Evolutionary conservation across 2,888 invertebrate genomes (phyloP).

Genomic region (Arrhopalites spinosus): DNA sequence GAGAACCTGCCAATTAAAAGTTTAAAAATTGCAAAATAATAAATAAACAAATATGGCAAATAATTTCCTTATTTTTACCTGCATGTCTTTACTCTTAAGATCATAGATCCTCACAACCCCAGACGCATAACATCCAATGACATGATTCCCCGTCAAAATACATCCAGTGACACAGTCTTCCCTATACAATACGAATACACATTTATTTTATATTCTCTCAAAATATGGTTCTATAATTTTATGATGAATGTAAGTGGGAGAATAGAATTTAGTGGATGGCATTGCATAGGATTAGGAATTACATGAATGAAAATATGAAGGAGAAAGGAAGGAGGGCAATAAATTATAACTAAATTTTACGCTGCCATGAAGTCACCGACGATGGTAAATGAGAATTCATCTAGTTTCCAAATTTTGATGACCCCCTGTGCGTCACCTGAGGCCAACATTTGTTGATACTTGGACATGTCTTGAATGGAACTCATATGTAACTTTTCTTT

Average conservation of each 20-base stretch:
- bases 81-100: slow-evolving; percentile 41
- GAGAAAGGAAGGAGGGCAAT: neutral
- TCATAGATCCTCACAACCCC: slow-evolving; percentile 50
- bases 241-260: too few relatives aligned
- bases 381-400: slow-evolving; percentile 8
- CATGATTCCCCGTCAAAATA: slow-evolving; percentile 45
- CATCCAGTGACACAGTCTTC: slow-evolving; percentile 51
- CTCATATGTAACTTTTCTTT: slow-evolving; percentile 37
- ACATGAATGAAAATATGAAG: neutral
- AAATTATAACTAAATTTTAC: neutral
- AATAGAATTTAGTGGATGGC: too few relatives aligned
- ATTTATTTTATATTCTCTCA: too few relatives aligned
- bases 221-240: too few relatives aligned
- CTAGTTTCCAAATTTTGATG: slow-evolving; percentile 28
- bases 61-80: slow-evolving; percentile 43
- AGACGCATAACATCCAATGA: slow-evolving; percentile 49
- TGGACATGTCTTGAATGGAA: slow-evolving; percentile 36
- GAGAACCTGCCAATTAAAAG: too few relatives aligned
- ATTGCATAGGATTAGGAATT: too few relatives aligned
- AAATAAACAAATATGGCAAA: too few relatives aligned
- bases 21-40: too few relatives aligned
- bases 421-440: slow-evolving; percentile 32
- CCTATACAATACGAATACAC: neutral
- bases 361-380: slow-evolving; percentile 6
- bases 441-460: slow-evolving; percentile 21